Conservation (phyloP, 1,140 invertebrate genomes). For the Zaprionus taronus region DNA sequence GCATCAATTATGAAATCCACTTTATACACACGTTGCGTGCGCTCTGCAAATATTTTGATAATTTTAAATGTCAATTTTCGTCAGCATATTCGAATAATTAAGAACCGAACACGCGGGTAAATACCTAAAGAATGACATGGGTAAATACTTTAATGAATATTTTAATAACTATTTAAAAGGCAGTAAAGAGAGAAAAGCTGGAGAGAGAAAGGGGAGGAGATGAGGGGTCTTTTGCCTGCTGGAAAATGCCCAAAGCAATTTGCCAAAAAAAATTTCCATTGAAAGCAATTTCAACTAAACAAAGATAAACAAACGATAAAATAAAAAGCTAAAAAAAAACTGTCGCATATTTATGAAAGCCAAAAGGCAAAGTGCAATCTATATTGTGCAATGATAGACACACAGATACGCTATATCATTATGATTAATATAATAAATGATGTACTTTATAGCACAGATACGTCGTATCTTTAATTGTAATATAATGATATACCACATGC, state of each 20-base stretch:
- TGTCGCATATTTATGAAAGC: slow-evolving; percentile 10
- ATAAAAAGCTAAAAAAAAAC: slow-evolving; percentile 6
- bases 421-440: too few species aligned
- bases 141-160: slow-evolving; percentile 31
- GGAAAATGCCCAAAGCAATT: slow-evolving; percentile 7
- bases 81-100: slow-evolving; percentile 20
- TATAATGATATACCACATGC: neutral
- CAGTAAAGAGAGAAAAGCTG: neutral
- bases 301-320: slow-evolving; percentile 22
- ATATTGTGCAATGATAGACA: neutral
- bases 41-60: slow-evolving; percentile 45
- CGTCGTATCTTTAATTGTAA: neutral
- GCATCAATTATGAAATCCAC: slow-evolving; percentile 59
- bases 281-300: slow-evolving; percentile 8
- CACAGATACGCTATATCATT: neutral
- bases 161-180: neutral
- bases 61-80: slow-evolving; percentile 22
- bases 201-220: neutral
- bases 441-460: neutral
- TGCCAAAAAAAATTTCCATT: slow-evolving; percentile 1
- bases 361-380: neutral
- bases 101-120: neutral
- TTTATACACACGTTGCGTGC: slow-evolving; percentile 13
- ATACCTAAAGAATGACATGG: neutral
- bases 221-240: neutral